Conservation (phyloP, 1,140 invertebrate genomes). For the Anoplolepis gracilipes region DNA sequence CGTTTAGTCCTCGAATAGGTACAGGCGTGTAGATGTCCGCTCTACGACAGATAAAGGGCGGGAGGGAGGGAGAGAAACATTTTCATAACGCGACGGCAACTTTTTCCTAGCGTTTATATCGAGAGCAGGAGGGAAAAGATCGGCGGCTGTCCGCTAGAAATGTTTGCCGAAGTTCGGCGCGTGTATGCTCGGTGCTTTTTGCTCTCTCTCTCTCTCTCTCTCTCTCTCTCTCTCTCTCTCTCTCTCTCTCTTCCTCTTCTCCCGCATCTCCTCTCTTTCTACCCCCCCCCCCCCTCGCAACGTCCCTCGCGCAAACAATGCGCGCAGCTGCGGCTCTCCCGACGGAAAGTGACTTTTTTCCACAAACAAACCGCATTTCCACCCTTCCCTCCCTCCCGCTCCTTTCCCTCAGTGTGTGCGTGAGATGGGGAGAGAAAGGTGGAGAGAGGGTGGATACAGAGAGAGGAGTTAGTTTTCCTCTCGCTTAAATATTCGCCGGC, state of each 20-base stretch:
- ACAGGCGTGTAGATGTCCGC: background rate
- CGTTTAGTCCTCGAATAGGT: background rate
- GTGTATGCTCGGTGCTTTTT: constrained; percentile 47
- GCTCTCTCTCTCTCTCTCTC: constrained; percentile 11
- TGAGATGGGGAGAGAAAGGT: background rate
- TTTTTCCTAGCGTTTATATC: constrained; percentile 44
- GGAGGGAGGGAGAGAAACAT: background rate
- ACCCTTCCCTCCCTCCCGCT: background rate
- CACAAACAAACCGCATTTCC: constrained; percentile 59
- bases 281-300: constrained; percentile 15
- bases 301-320: constrained; percentile 54
- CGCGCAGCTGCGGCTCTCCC: constrained; percentile 61
- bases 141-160: constrained; percentile 51
- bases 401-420: background rate
- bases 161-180: constrained; percentile 57
- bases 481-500: constrained; percentile 63
- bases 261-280: constrained; percentile 15
- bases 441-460: constrained; percentile 2
- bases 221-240: constrained; percentile 7
- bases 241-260: constrained; percentile 7
- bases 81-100: constrained; percentile 56
- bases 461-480: constrained; percentile 60
- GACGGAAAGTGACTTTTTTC: constrained; percentile 62
- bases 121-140: constrained; percentile 36
- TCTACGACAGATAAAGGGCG: background rate